These are phyloP conservation scores for Chlamydotis undulata DNA, from an alignment of 2,113 vertebrate genomes.

Conservation along the genomic window DNA sequence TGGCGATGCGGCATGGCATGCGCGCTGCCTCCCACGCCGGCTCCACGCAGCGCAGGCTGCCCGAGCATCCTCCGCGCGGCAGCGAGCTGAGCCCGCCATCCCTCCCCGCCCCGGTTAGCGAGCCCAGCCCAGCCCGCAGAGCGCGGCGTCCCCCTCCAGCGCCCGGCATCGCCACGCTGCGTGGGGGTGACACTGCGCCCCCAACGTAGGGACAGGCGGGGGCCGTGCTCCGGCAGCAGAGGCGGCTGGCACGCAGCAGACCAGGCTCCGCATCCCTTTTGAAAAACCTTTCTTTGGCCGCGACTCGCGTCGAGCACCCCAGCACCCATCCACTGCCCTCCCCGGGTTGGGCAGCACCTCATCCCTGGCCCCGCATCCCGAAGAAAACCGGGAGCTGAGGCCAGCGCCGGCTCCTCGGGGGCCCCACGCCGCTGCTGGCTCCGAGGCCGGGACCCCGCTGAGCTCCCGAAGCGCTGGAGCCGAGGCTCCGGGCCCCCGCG, in stretches of 20 bases:
- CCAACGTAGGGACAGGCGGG: not conserved
- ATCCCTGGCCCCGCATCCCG: rapidly evolving
- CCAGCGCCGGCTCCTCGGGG: not conserved
- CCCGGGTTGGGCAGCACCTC: not conserved
- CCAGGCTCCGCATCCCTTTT: not conserved
- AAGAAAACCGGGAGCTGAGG: not conserved
- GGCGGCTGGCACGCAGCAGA: not conserved
- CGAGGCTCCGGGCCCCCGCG: not conserved
- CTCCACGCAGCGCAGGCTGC: not conserved
- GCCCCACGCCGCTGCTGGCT: not conserved
- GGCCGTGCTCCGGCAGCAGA: not conserved
- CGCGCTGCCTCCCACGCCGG: rapidly evolving
- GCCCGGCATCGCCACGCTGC: rapidly evolving
- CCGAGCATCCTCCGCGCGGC: not conserved
- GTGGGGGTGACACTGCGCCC: not conserved
- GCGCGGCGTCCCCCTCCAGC: not conserved
- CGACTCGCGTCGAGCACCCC: rapidly evolving
- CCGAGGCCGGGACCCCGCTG: not conserved
- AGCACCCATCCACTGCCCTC: not conserved
- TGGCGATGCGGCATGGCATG: rapidly evolving
- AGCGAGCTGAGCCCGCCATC: rapidly evolving
- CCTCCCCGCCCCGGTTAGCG: not conserved
- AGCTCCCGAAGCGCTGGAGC: not conserved
- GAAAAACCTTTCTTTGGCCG: not conserved
- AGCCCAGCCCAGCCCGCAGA: not conserved